Evolutionary conservation across 1,140 invertebrate species (phyloP).

Genomic region (Drosophila sulfurigaster): DNA sequence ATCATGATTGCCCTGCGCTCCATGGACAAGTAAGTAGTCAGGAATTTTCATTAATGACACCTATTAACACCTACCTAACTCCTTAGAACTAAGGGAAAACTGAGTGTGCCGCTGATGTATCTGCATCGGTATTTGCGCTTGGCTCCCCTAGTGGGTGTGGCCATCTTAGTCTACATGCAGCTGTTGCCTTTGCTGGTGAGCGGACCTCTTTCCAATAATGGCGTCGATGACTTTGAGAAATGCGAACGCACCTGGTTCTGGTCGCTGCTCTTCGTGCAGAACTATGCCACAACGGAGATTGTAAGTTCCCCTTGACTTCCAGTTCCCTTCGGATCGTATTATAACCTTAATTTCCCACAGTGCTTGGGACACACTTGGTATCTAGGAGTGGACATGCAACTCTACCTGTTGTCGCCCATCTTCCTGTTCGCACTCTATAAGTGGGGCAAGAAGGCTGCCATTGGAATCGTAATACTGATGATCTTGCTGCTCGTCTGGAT

Average conservation of each 20-base stretch:
- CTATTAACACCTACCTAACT: too few relatives aligned
- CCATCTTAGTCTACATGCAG: constrained; percentile 57
- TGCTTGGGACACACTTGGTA: constrained; percentile 96
- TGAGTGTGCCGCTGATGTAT: constrained; percentile 73
- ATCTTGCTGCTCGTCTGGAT: constrained; percentile 50
- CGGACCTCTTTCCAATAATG: constrained; percentile 59
- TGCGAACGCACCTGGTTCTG: constrained; percentile 58
- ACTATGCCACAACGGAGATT: constrained; percentile 47
- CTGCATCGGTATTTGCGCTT: constrained; percentile 75
- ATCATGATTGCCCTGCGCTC: constrained; percentile 87
- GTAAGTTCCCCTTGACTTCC: constrained; percentile 32
- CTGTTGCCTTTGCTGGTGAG: constrained; percentile 53
- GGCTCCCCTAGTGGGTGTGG: constrained; percentile 61
- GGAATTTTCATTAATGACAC: too few relatives aligned
- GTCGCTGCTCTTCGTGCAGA: constrained; percentile 65
- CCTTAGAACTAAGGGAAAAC: constrained; percentile 54
- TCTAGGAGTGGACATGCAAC: constrained; percentile 93
- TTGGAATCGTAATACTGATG: constrained; percentile 40
- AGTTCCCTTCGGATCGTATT: too few relatives aligned
- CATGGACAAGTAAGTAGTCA: constrained; percentile 87
- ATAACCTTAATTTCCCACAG: constrained; percentile 85
- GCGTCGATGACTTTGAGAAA: constrained; percentile 53
- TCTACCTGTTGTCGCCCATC: constrained; percentile 91
- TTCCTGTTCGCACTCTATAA: constrained; percentile 89
- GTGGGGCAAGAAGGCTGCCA: constrained; percentile 84